A percentile compares a stretch with the other conserved stretches of the same genome.
These are phyloP conservation scores for Gasterosteus nipponicus DNA, from an alignment of 2,113 vertebrate species.

Conservation along the genomic window DNA sequence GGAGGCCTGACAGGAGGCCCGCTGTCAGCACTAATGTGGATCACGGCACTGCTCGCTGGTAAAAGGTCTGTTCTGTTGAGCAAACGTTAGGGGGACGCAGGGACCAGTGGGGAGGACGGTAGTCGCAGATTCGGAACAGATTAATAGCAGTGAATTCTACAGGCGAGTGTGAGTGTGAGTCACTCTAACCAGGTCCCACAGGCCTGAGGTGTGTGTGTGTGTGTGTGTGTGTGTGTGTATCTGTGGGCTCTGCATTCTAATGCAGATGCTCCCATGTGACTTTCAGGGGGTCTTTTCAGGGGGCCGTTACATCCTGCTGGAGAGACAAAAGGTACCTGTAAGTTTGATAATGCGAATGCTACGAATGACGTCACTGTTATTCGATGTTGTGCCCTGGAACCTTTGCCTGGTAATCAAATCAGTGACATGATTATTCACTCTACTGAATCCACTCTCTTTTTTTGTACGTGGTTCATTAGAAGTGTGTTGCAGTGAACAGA, in stretches of 20 bases:
- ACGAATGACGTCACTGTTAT: neutral
- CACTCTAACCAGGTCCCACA: neutral
- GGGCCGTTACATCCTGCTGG: constrained; percentile 28
- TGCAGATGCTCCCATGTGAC: constrained; percentile 9
- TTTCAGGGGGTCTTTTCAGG: constrained; percentile 19
- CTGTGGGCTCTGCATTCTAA: constrained; percentile 15
- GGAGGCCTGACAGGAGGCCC: constrained; percentile 66
- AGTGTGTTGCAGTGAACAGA: neutral
- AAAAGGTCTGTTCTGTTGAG: constrained; percentile 33
- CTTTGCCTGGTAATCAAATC: neutral
- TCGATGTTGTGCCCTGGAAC: neutral
- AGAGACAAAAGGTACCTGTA: constrained; percentile 8
- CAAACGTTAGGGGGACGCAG: constrained; percentile 27
- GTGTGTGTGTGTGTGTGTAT: constrained; percentile 14
- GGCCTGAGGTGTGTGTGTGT: constrained; percentile 10
- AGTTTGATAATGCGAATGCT: neutral
- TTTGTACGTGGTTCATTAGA: neutral
- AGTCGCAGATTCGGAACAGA: constrained; percentile 23
- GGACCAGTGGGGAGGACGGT: neutral
- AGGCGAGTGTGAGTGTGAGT: neutral
- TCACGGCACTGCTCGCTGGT: constrained; percentile 43
- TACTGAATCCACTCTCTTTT: neutral
- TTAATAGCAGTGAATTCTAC: neutral
- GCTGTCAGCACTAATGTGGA: constrained; percentile 76
- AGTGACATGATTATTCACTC: neutral